phyloP scores from a whole-genome alignment of 1,140 invertebrate genomes.

The Ceratosolen solmsi region DNA sequence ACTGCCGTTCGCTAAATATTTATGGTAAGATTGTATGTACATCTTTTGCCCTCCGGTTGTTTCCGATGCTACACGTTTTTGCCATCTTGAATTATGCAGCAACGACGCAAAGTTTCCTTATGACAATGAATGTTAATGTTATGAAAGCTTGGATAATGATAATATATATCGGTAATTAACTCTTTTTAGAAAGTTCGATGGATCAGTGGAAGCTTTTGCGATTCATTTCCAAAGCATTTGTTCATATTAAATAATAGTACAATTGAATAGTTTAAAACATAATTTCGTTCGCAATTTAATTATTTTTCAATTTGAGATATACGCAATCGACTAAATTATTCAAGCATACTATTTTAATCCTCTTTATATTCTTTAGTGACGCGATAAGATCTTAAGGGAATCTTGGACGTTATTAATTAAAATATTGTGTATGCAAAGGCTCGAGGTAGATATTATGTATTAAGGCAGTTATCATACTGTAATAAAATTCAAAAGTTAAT shows the following conservation, averaged over 20 bases:
- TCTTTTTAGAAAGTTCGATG: background rate
- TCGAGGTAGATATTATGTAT: background rate
- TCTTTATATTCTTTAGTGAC: background rate
- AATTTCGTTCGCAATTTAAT: too few species aligned
- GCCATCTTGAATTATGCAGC: background rate
- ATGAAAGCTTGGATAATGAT: slow-evolving; percentile 21
- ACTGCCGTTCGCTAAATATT: slow-evolving; percentile 39
- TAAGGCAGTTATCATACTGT: background rate
- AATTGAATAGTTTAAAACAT: too few species aligned
- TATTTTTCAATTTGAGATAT: too few species aligned
- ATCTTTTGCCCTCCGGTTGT: slow-evolving; percentile 7
- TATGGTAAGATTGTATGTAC: slow-evolving; percentile 26
- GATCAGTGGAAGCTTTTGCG: background rate
- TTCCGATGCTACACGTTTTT: slow-evolving; percentile 17
- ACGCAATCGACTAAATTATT: too few species aligned
- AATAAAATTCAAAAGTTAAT: background rate
- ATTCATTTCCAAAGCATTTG: background rate
- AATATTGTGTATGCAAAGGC: background rate
- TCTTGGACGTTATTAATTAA: background rate
- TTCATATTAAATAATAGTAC: too few species aligned
- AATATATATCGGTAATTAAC: slow-evolving; percentile 7
- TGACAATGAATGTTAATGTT: slow-evolving; percentile 27
- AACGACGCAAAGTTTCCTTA: slow-evolving; percentile 4
- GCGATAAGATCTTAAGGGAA: background rate
- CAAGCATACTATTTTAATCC: slow-evolving; percentile 8